Conservation (phyloP, 2,888 invertebrate species). For the Drosophila anomelani region DNA sequence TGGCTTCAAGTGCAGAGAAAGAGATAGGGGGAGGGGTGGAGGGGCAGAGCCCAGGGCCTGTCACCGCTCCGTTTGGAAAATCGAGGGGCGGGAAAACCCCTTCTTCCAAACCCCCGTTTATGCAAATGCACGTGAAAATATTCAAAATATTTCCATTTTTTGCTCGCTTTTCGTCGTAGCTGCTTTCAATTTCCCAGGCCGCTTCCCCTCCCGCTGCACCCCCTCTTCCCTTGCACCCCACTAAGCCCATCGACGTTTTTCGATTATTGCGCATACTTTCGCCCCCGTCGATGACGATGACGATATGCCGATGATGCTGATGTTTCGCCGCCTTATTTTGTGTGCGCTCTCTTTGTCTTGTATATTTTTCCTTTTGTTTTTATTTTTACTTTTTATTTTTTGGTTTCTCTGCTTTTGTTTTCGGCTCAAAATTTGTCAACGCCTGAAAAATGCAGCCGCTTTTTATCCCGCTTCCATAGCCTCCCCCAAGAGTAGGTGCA, state of each 20-base stretch:
- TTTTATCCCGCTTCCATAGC: not conserved
- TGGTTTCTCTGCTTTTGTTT: conserved; percentile 64
- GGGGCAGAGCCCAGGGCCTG: conserved; percentile 50
- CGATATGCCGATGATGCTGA: conserved; percentile 27
- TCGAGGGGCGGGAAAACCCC: not conserved
- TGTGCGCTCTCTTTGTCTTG: conserved; percentile 13
- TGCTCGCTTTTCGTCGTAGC: conserved; percentile 42
- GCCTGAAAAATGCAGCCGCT: conserved; percentile 62
- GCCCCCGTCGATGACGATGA: conserved; percentile 41
- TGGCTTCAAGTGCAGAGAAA: conserved; percentile 57
- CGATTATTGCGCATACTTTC: conserved; percentile 78
- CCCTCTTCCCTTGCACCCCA: not conserved
- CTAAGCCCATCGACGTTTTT: conserved; percentile 64
- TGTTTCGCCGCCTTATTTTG: conserved; percentile 28
- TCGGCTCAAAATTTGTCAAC: conserved; percentile 74
- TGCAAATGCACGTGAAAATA: conserved; percentile 79
- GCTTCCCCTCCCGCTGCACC: not conserved
- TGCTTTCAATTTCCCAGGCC: conserved; percentile 70
- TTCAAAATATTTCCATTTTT: conserved; percentile 73
- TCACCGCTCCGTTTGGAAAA: conserved; percentile 45
- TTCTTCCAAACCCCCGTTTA: conserved; percentile 45
- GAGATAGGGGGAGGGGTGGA: not conserved
- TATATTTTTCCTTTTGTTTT: not conserved
- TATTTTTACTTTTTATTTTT: conserved; percentile 16
- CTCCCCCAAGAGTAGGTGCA: conserved; percentile 8